Base-by-base conservation (phyloP, 1,140 invertebrate genomes). In the Aphelenchoides besseyi region DNA sequence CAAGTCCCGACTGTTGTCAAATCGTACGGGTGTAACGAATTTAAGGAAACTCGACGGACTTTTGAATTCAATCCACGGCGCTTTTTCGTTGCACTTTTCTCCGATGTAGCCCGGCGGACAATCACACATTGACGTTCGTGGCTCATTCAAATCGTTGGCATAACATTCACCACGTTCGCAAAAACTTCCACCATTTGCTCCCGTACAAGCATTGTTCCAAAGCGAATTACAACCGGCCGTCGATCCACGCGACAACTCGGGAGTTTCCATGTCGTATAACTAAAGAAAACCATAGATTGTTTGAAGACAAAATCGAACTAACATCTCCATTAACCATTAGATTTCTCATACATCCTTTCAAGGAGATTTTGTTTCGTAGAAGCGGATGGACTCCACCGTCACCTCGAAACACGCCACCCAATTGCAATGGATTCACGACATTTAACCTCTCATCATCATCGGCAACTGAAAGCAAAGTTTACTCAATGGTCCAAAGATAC, bases 391-490 rank as follows among this genome's bases (percentile, higher is more conserved):
- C 57, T 26, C 64, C 75, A 26, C 55, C 63, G 9, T 41, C 28
- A 12, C 62, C 71, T 2, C 69, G 59, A 26, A 41, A 57, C 8
- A 82, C 71, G 9, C 82, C 82, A 48, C 83, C 82, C 30, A 83
- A 37, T 71, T 83, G 82, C 0, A 83, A 66, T 1, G 82, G 83
- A 0, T 73, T 72, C 16, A 79, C 77, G 33, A 84, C 77, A 64
- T 83, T 83, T 32, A 83, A 71, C 26, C 83, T 71, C 67, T 83
- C 82, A 64, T 83, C 83, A 67, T 84, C 82, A 66, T 85, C 83
- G 12, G 76, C 68, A 30, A 70, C n/a, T n/a, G n/a, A n/a, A n/a
- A n/a, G n/a, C n/a, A n/a, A n/a, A n/a, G n/a, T 29, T 53, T 30
- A 26, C 9, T 29, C 33, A 33, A 68, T 72, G 30, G 33, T 33